These are phyloP conservation scores for Rhincodon typus DNA, from an alignment of 2,797 vertebrate genomes.

Conservation along the genomic window DNA sequence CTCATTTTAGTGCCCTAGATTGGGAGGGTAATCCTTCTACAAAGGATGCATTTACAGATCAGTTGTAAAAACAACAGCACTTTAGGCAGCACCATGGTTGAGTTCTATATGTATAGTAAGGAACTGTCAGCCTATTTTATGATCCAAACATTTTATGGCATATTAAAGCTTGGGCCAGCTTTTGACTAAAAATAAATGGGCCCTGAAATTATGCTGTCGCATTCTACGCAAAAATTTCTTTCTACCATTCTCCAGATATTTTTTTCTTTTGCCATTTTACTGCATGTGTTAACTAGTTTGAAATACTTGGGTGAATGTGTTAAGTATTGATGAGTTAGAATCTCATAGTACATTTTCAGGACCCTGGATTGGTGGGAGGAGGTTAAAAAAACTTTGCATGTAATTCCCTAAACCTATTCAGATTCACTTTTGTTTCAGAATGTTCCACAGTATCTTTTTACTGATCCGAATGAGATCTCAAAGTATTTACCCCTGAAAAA, in stretches of 20 bases:
- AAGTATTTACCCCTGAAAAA: constrained; percentile 80
- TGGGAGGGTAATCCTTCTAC: not conserved
- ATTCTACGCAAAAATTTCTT: not conserved
- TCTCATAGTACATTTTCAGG: not conserved
- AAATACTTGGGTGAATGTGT: not conserved
- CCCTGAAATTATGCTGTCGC: not conserved
- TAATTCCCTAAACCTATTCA: not conserved
- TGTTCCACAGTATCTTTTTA: constrained; percentile 75
- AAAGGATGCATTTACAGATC: not conserved
- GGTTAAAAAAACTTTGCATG: no score
- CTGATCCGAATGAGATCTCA: constrained; percentile 88
- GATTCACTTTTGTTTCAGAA: constrained; percentile 57
- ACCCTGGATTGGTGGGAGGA: not conserved
- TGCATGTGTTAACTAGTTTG: not conserved
- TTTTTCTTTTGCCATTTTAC: not conserved
- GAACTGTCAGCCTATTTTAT: not conserved
- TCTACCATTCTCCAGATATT: not conserved
- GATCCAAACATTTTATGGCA: not conserved
- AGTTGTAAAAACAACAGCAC: not conserved
- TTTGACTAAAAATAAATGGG: not conserved
- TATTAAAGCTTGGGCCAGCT: not conserved
- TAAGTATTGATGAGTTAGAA: not conserved
- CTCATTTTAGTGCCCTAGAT: not conserved
- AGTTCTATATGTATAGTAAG: not conserved
- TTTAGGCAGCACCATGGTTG: not conserved